Evolutionary conservation across 2,888 invertebrate genomes (phyloP), one percentile per base, ranked within the genome.

Genomic region (Drosophila ustulata): DNA sequence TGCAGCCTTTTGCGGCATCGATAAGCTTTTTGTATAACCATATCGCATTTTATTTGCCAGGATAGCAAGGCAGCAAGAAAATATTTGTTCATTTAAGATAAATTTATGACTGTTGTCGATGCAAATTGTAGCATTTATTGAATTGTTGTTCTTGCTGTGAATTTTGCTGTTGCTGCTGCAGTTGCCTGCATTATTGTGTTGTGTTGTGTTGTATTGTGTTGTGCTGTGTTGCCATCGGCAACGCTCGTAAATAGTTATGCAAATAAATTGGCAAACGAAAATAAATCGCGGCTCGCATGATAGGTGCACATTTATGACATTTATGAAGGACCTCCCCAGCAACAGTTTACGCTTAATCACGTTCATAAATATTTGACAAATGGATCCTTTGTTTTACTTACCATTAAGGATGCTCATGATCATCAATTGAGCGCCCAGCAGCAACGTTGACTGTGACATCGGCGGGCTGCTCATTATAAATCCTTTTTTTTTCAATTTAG

Each of bases 71-170:
- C 80, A 79, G 85, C 72, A 87, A 87, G 82, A 79, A 85, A 87
- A 81, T 85, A 81, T 85, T 87, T 88, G 84, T 88, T 83, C 87
- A 81, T 88, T 88, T 83, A 87, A 85, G 85, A 79, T 88, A 88
- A 79, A 88, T 85, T 85, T 88, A 89, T 84, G 76, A 77, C 79
- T 83, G 87, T 86, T 88, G 79, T 84, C 82, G 74, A 66, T 83
- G 83, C 87, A 84, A 84, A 84, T 84, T 88, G 88, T 68, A 73
- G 80, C 83, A 84, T 88, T 85, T 88, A 84, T 84, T 86, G 88
- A 77, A 78, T 88, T 78, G 78, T 67, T 82, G 78, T 49, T 76
- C 57, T 25, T 47, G 50, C 18, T 55, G 63, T 65, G 39, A 13
- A 41, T 41, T 18, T 34, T 66, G 65, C 43, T 49, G 37, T 32